A percentile compares a stretch with the other conserved stretches of the same genome.
phyloP scores from a whole-genome alignment of 2,113 vertebrate genomes.

The Oreochromis aureus region DNA sequence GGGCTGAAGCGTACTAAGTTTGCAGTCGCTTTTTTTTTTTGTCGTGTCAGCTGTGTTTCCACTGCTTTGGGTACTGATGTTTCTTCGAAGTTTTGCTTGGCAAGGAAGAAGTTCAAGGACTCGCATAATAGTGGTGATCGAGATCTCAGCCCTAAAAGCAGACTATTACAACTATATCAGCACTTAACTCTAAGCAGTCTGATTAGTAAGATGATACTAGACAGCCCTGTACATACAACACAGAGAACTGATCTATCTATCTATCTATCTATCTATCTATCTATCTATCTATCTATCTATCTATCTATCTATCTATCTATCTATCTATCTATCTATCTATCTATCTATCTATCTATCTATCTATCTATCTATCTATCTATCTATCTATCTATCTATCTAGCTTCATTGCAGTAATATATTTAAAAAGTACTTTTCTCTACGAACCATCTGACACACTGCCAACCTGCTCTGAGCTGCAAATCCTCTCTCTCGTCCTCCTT shows the following conservation, averaged over 20 bases:
- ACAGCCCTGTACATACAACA: neutral
- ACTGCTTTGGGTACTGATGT: neutral
- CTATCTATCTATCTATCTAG: neutral
- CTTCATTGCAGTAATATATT: neutral
- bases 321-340: constrained; percentile 7
- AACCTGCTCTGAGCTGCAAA: constrained; percentile 31
- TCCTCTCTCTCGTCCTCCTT: constrained; percentile 5
- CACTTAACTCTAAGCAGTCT: neutral
- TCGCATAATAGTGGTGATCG: neutral
- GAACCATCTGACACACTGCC: constrained; percentile 19
- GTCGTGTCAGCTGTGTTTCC: neutral
- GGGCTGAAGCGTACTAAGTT: neutral
- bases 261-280: neutral
- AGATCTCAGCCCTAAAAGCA: neutral
- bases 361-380: neutral
- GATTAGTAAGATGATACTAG: neutral
- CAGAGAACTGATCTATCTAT: neutral
- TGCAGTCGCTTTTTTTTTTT: neutral
- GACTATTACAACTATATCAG: neutral
- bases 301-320: neutral
- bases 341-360: constrained; percentile 4
- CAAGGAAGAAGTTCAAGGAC: neutral
- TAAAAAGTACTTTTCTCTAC: neutral
- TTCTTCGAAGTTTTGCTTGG: neutral
- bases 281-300: neutral